phyloP scores from a whole-genome alignment of 1,140 invertebrate species.

The Euschistus heros region DNA sequence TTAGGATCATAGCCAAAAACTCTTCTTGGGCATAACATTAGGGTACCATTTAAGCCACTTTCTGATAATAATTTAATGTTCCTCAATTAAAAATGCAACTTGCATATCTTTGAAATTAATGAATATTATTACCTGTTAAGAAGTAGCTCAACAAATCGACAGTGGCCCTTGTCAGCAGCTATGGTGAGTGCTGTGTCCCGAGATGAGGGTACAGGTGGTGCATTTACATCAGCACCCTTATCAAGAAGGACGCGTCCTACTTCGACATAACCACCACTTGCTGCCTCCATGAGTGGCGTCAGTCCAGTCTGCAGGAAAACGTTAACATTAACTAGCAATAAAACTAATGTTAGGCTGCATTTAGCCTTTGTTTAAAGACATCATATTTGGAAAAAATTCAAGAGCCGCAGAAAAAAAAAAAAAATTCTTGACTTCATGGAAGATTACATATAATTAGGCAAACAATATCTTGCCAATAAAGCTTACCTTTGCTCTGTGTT shows the following conservation, averaged over 20 bases:
- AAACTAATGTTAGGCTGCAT: not conserved
- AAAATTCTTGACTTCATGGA: not conserved
- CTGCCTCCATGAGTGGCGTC: conserved; percentile 98
- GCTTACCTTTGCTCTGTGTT: conserved; percentile 88
- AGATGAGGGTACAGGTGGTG: conserved; percentile 92
- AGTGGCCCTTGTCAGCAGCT: conserved; percentile 97
- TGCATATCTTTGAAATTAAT: not conserved
- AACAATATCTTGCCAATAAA: not conserved
- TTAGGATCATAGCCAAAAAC: no score
- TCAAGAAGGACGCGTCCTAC: conserved; percentile 91
- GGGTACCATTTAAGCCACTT: no score
- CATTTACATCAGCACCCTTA: conserved; percentile 97
- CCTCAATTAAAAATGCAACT: no score
- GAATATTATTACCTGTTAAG: conserved; percentile 36
- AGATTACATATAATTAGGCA: not conserved
- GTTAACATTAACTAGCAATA: not conserved
- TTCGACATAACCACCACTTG: conserved; percentile 96
- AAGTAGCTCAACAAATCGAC: conserved; percentile 87
- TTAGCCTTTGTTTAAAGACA: not conserved
- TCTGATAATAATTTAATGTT: no score
- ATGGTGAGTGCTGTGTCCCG: conserved; percentile 97
- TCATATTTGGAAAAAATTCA: not conserved
- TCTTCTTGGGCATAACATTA: no score
- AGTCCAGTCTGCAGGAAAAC: conserved; percentile 65
- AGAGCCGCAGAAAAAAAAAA: no score